Evolutionary conservation across 2,888 invertebrate species (phyloP), one percentile per base, ranked within the genome.

Genomic region (Lasioglossum pauxillum): DNA sequence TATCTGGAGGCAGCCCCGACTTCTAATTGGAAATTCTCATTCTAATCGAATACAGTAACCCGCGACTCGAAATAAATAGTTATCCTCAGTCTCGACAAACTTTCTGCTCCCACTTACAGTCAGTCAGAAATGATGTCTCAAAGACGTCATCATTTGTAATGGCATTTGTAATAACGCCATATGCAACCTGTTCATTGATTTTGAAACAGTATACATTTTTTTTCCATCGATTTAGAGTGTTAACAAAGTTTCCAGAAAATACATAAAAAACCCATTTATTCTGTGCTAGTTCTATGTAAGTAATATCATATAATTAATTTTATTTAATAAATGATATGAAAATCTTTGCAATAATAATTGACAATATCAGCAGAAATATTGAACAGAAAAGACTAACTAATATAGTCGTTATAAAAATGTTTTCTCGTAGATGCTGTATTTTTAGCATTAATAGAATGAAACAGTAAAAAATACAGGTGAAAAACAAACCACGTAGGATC

Each of bases 401-500:
- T n/a, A 12, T 57, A 57, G 57, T 1, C 10, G 12, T 57, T n/a
- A 12, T 57, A 57, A 57, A n/a, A n/a, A 57, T 57, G 1, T 12
- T n/a, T 57, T 57, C 5, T 38, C 23, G 27, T 23, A 38, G 5
- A 0, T 35, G 10, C 12, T 12, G 12, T 19, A 64, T 19, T 64
- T 64, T 31, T 35, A 64, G 64, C 16, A 31, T 16, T 2, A 64
- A 16, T 7, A 31, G 2, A 64, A 16, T 64, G 31, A 16, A 31
- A 64, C 31, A 64, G 16, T 31, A 31, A 64, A 31, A 64, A 31
- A 64, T 35, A 31, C 35, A 27, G 19, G 64, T 19, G 64, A 16
- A 64, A 31, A 64, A 31, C 31, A 64, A 71, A 75, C 19, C n/a
- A 0, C 16, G 53, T n/a, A 78, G 85, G 85, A 88, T 85, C 85